Evolutionary conservation across 2,797 vertebrate species (phyloP).

Genomic region (Dermochelys coriacea): DNA sequence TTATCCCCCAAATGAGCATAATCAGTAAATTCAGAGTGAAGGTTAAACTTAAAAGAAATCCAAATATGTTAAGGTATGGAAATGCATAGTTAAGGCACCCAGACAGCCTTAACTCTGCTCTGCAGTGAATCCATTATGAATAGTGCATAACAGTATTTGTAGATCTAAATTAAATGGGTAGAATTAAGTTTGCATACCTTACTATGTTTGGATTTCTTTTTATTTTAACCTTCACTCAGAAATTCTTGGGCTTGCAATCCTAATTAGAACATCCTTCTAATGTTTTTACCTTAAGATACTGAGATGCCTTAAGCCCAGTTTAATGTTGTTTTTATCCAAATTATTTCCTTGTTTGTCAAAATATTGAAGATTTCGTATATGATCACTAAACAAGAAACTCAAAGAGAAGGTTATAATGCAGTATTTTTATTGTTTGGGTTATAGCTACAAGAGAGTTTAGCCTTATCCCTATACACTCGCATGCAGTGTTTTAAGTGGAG

Average conservation of each 20-base stretch:
- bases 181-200: not conserved
- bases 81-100: not conserved
- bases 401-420: not conserved
- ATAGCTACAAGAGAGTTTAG: slow-evolving; percentile 8
- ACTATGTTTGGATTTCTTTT: not conserved
- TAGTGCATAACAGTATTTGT: not conserved
- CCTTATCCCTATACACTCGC: slow-evolving; percentile 45
- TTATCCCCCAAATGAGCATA: not conserved
- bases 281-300: not conserved
- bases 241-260: not conserved
- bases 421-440: not conserved
- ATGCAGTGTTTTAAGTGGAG: not conserved
- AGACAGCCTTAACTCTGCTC: not conserved
- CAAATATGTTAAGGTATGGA: not conserved
- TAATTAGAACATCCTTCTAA: not conserved
- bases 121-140: not conserved
- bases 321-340: not conserved
- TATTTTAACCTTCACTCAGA: not conserved
- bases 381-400: not conserved
- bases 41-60: not conserved
- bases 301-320: not conserved
- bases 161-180: not conserved
- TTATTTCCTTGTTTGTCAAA: not conserved
- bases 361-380: not conserved
- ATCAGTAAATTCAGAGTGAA: not conserved